Evolutionary conservation across 1,140 invertebrate genomes (phyloP), one percentile per base, ranked within the genome.

Genomic region (Luehdorfia chinensis): DNA sequence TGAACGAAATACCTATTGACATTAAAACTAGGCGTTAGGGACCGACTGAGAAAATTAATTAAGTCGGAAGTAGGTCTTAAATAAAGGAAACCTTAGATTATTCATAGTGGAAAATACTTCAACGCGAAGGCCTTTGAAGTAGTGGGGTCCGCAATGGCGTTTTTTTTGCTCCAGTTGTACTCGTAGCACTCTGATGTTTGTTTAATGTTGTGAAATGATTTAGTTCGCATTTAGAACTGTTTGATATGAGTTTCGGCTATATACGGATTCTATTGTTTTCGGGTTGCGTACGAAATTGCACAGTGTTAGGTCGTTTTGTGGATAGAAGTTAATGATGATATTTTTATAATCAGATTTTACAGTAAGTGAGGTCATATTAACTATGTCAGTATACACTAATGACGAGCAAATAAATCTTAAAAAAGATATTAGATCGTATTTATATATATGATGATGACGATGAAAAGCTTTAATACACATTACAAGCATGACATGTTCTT

Each of bases 101-200:
- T 14, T 43, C 14, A 28, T 18, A 34, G 33, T 30, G 27, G 39
- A 18, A 13, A 16, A 16, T 15, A 30, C 39, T 43, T 9, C 12
- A 41, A 11, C 19, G 19, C 9, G 21, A 12, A 28, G 39, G 39
- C 39, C 39, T 43, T 43, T 43, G 39, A 43, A 27, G 14, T 14
- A 28, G 30, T 8, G 39, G 25, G 25, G 39, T 43, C 25, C 25
- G 39, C 39, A 43, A n/a, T 43, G 39, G 39, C 39, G 39, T 43
- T 43, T 43, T n/a, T 28, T 43, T 30, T 43, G 39, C 39, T 43
- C 39, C 39, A 43, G 39, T 43, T 43, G n/a, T n/a, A n/a, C n/a
- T n/a, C n/a, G 25, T 43, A 30, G 15, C 15, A 16, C 14, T 43
- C 14, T 15, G 14, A 28, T 43, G 25, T 43, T 43, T 43, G 30